Conservation (phyloP, 2,888 invertebrate genomes). For the Tenodera sinensis region DNA sequence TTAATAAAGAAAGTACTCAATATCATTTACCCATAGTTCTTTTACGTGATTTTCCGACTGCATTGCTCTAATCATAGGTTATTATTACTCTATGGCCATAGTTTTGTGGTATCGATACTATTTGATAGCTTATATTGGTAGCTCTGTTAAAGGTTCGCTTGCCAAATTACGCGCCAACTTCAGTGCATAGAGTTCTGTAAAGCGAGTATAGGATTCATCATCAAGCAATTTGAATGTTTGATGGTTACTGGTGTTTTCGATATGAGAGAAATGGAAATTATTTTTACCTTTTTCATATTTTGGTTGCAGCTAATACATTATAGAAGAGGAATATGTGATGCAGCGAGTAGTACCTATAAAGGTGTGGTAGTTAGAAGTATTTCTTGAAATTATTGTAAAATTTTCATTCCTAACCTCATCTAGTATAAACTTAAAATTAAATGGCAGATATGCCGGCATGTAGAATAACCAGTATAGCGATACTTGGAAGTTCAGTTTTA, state of each 20-base stretch:
- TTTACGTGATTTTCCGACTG: too few relatives aligned
- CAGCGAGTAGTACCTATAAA: background rate
- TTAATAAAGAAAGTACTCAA: background rate
- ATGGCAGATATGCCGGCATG: background rate
- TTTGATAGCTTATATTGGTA: background rate
- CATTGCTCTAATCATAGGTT: too few relatives aligned
- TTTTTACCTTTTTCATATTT: background rate
- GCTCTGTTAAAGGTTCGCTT: background rate
- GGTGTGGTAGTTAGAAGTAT: background rate
- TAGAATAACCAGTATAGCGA: too few relatives aligned
- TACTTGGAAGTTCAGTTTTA: too few relatives aligned
- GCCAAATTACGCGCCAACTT: background rate
- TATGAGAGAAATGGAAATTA: background rate
- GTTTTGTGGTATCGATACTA: too few relatives aligned
- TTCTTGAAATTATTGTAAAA: background rate
- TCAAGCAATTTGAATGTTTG: background rate
- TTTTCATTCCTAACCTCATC: background rate
- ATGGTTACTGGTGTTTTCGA: background rate
- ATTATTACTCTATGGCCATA: too few relatives aligned
- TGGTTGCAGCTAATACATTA: background rate
- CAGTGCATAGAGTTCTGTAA: background rate
- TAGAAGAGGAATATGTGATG: background rate
- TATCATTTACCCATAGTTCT: background rate
- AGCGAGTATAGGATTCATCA: background rate
- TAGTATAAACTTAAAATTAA: background rate